A percentile compares a stretch with the other conserved stretches of the same genome.
Evolutionary conservation across 2,888 invertebrate genomes (phyloP).

Genomic region (Sphecodes monilicornis): DNA sequence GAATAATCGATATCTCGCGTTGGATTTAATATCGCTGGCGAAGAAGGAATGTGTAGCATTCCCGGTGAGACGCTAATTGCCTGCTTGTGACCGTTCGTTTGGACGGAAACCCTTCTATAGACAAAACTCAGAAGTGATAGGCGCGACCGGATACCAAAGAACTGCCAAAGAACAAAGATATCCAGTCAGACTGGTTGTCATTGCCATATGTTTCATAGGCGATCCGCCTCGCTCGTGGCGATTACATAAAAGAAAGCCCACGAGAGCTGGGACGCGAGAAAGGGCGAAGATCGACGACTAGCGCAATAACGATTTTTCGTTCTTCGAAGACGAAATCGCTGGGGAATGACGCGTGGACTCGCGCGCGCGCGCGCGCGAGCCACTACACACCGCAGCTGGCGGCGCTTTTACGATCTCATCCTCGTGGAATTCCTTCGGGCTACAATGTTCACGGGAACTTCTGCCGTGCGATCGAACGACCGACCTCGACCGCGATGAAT

Average conservation of each 20-base stretch:
- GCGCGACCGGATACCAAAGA: constrained; percentile 1
- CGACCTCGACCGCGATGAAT: constrained; percentile 7
- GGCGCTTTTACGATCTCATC: constrained; percentile 11
- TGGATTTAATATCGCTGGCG: background rate
- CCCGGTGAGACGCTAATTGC: constrained; percentile 1
- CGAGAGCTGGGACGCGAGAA: background rate
- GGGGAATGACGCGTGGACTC: constrained; percentile 9
- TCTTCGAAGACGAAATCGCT: constrained; percentile 1
- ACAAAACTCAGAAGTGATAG: background rate
- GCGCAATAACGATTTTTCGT: constrained; percentile 6
- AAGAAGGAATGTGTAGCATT: background rate
- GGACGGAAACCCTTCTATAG: constrained; percentile 1
- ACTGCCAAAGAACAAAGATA: constrained; percentile 8
- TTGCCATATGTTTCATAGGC: constrained; percentile 9
- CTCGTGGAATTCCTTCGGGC: background rate
- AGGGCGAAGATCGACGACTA: background rate
- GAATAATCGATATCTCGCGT: constrained; percentile 1
- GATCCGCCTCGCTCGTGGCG: constrained; percentile 8
- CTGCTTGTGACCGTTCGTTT: background rate
- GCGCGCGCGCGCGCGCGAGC: background rate
- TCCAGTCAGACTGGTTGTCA: constrained; percentile 2
- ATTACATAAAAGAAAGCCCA: constrained; percentile 9
- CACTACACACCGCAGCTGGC: background rate
- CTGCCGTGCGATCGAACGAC: background rate
- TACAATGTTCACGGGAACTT: constrained; percentile 3